Evolutionary conservation across 92 coral and sea anemone genomes (phyloP).

Genomic region (Plumapathes pennacea): DNA sequence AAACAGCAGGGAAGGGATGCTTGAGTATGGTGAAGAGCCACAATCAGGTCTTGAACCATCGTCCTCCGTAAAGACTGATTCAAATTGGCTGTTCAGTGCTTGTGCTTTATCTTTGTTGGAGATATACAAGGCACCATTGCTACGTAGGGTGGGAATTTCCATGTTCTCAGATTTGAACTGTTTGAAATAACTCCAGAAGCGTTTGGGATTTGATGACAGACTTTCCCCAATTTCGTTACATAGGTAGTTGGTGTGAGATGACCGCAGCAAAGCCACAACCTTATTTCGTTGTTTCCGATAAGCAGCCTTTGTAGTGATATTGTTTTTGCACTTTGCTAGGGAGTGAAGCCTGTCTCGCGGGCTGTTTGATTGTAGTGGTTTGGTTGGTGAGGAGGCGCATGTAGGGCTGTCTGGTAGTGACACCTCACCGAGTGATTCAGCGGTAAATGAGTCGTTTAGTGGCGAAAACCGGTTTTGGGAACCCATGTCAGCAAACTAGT

Average conservation of each 20-base stretch:
- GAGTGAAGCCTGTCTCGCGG: constrained; percentile 1
- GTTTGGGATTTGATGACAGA: constrained; percentile 22
- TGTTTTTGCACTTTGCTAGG: background rate
- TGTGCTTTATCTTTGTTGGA: constrained; percentile 37
- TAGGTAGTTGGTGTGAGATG: constrained; percentile 14
- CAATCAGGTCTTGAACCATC: constrained; percentile 13
- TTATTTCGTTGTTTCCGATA: constrained; percentile 3
- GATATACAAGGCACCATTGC: constrained; percentile 5
- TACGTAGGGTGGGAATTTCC: constrained; percentile 27
- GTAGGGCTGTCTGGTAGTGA: background rate
- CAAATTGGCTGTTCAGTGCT: constrained; percentile 19
- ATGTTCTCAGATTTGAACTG: constrained; percentile 5
- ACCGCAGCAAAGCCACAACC: constrained; percentile 3
- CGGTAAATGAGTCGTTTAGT: too few relatives aligned
- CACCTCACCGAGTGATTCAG: background rate
- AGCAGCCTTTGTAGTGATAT: background rate
- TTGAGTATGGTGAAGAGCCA: constrained; percentile 1
- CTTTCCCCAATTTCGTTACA: constrained; percentile 28
- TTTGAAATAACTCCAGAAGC: constrained; percentile 30
- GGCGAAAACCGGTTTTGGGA: background rate
- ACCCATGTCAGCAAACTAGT: background rate
- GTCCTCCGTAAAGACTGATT: constrained; percentile 20
- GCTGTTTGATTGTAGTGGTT: background rate
- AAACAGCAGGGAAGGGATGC: background rate
- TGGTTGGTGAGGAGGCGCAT: background rate